Conservation (phyloP, 1,140 invertebrate species). For the Odontomachus brunneus region DNA sequence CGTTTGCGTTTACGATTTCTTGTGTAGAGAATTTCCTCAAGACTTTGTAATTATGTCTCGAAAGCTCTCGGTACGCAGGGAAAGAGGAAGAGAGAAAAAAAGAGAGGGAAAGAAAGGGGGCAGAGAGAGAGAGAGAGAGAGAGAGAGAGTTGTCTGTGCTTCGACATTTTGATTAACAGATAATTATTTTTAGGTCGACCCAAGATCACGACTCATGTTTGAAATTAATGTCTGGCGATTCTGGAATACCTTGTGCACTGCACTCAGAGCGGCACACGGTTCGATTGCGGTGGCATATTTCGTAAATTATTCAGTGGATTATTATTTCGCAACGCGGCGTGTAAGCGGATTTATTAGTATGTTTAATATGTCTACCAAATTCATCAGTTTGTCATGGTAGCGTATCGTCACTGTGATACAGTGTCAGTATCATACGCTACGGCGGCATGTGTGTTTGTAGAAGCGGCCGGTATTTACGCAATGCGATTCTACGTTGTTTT, state of each 20-base stretch:
- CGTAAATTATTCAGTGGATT: slow-evolving; percentile 70
- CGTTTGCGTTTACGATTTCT: too few species aligned
- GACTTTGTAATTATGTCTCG: too few species aligned
- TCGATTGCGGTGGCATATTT: slow-evolving; percentile 67
- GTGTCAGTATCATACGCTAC: slow-evolving; percentile 18
- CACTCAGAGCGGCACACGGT: slow-evolving; percentile 54
- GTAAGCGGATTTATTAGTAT: slow-evolving; percentile 66
- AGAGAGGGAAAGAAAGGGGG: too few species aligned
- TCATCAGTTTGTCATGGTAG: slow-evolving; percentile 54
- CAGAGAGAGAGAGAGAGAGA: too few species aligned
- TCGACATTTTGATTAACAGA: background rate
- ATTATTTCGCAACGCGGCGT: slow-evolving; percentile 67
- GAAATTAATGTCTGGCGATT: background rate
- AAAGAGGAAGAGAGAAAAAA: too few species aligned
- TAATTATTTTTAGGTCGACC: background rate
- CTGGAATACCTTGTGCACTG: slow-evolving; percentile 36
- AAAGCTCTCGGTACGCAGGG: too few species aligned
- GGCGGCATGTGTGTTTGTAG: slow-evolving; percentile 28
- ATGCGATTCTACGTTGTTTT: slow-evolving; percentile 57
- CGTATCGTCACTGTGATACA: slow-evolving; percentile 39
- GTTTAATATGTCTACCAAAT: slow-evolving; percentile 53
- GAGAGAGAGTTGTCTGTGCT: background rate
- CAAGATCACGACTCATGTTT: background rate
- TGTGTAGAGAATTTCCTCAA: too few species aligned
- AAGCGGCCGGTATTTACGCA: slow-evolving; percentile 45